Evolutionary conservation across 2,888 invertebrate species (phyloP).

Genomic region (Brachynemurus nebulosus): DNA sequence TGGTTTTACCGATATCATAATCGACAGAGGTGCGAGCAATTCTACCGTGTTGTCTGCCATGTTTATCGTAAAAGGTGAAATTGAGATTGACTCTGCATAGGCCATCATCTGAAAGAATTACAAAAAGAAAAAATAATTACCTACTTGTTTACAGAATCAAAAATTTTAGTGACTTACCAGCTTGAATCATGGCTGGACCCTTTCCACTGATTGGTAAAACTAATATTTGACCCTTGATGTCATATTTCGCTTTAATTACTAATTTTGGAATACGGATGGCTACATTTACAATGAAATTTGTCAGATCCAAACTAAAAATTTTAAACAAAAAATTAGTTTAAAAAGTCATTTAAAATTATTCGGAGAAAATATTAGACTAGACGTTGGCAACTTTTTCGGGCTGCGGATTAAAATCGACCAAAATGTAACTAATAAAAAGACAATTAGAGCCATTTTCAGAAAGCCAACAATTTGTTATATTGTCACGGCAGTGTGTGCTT

Average conservation of each 20-base stretch:
- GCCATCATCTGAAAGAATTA: slow-evolving; percentile 11
- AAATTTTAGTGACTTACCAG: slow-evolving; percentile 23
- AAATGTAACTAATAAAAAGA: too few species aligned
- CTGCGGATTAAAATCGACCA: too few species aligned
- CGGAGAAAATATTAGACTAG: neutral
- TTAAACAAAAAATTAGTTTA: neutral
- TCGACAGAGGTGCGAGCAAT: slow-evolving; percentile 10
- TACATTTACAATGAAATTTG: slow-evolving; percentile 16
- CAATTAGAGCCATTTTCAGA: too few species aligned
- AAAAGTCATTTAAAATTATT: neutral
- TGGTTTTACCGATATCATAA: too few species aligned
- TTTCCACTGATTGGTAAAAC: slow-evolving; percentile 24
- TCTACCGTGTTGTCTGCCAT: slow-evolving; percentile 13
- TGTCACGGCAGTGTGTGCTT: too few species aligned
- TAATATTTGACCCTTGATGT: slow-evolving; percentile 25
- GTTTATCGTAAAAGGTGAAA: slow-evolving; percentile 11
- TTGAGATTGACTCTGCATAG: slow-evolving; percentile 10
- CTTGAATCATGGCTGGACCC: slow-evolving; percentile 24
- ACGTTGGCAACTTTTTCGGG: neutral
- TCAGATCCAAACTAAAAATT: slow-evolving; percentile 16
- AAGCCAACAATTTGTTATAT: too few species aligned
- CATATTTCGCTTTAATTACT: slow-evolving; percentile 22
- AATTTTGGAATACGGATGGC: slow-evolving; percentile 15
- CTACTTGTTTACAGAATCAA: too few species aligned
- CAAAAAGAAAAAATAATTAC: slow-evolving; percentile 7